Evolutionary conservation across 2,113 vertebrate species (phyloP), one percentile per base, ranked within the genome.

Genomic region (Lampris megalopsis): DNA sequence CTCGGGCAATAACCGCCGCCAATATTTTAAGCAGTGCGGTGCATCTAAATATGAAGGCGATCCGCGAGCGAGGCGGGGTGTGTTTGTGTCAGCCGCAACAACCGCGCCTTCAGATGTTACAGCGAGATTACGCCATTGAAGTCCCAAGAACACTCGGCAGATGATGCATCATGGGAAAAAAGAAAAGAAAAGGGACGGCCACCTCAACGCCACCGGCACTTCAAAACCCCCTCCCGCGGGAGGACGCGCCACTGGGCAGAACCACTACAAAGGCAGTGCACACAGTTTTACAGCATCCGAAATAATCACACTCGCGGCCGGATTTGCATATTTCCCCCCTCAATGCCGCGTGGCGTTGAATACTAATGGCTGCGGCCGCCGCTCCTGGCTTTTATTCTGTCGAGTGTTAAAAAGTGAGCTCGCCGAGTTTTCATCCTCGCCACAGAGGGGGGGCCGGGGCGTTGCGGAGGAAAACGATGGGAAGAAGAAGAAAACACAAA

Each of bases 391-490:
- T 59, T 54, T 66, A 54, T 53, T 11, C n/a, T 8, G 47, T 49
- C 38, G 56, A 58, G 43, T 65, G 43, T 58, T 56, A 61, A 72
- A 61, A 72, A 61, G 63, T 74, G 58, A 56, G 71, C 43, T 70
- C 82, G 75, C 79, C 75, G 84, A 84, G 72, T 80, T 79, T 87
- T 70, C 41, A 53, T 54, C 78, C 63, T 73, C 74, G 72, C 54
- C 37, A 2, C 75, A 73, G 62, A 77, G 41, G 63, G 64, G 47
- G 37, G 47, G 59, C 36, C 1, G 58, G 63, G 41, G 11, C 2
- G 40, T 3, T 7, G 9, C 3, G 74, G 5, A 40, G 43, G 65
- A 24, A 63, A 5, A n/a, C 0, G 52, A 13, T 9, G 6, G 43
- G 49, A 37, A 5, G 42, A 64, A 54, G 54, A 68, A 75, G 54